These are phyloP conservation scores for Sesamia inferens DNA, from an alignment of 2,888 invertebrate species.

Conservation along the genomic window DNA sequence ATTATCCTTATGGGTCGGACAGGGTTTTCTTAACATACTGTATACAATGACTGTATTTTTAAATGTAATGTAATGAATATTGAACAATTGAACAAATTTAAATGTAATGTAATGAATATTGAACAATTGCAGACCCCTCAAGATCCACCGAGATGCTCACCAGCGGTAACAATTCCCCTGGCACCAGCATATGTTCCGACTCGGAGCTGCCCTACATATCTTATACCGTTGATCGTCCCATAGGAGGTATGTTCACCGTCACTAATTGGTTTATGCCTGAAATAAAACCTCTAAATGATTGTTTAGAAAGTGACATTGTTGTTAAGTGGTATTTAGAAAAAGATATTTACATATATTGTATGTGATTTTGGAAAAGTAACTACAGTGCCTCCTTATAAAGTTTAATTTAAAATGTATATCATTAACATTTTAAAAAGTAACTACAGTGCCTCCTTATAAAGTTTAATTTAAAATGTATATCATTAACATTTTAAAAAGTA, in stretches of 20 bases:
- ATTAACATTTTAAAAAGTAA: too few species aligned
- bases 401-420: background rate
- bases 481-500: too few species aligned
- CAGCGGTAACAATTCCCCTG: slow-evolving; percentile 94
- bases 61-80: too few species aligned
- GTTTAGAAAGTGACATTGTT: too few species aligned
- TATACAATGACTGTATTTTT: too few species aligned
- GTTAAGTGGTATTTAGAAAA: too few species aligned
- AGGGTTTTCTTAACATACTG: too few species aligned
- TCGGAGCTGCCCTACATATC: slow-evolving; percentile 97
- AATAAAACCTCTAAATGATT: background rate
- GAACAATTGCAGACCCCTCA: slow-evolving; percentile 69
- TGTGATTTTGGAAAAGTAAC: background rate
- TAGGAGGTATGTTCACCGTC: slow-evolving; percentile 91
- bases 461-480: too few species aligned
- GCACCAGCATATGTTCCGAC: slow-evolving; percentile 96
- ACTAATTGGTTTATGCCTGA: background rate
- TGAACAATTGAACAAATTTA: too few species aligned
- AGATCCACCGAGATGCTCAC: slow-evolving; percentile 84
- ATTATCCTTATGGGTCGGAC: too few species aligned
- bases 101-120: background rate
- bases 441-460: too few species aligned
- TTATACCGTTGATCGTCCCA: slow-evolving; percentile 96
- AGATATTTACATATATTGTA: too few species aligned
- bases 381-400: background rate